Percentiles rank a stretch among this genome's conserved stretches.
Evolutionary conservation across 2,888 invertebrate species (phyloP).

Genomic region (Julus scanicus): DNA sequence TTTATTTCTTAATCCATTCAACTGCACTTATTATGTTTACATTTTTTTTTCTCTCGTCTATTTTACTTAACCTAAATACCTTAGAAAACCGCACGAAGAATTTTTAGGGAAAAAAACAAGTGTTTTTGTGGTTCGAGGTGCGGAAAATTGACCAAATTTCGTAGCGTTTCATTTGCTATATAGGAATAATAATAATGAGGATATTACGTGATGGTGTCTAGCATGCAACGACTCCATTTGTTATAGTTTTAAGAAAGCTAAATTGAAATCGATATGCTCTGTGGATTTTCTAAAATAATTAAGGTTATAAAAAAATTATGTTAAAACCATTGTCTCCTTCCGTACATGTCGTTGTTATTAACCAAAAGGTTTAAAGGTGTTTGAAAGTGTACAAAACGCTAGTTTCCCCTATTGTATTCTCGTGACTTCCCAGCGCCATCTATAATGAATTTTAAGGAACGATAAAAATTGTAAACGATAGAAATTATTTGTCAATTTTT

Average conservation of each 20-base stretch:
- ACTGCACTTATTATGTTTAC: neutral
- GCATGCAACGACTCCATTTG: too few species aligned
- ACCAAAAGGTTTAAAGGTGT: too few species aligned
- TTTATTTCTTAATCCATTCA: neutral
- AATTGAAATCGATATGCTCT: neutral
- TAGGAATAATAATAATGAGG: too few species aligned
- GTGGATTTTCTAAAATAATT: neutral
- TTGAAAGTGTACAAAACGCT: too few species aligned
- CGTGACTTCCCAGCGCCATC: too few species aligned
- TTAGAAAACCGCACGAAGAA: neutral
- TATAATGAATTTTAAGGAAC: too few species aligned
- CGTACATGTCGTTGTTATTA: too few species aligned
- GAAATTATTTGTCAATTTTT: too few species aligned
- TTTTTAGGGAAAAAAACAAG: neutral
- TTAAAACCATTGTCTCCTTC: neutral
- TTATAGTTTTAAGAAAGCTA: too few species aligned
- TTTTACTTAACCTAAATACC: conserved; percentile 39
- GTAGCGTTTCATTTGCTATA: neutral
- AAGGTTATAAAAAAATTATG: neutral
- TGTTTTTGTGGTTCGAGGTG: conserved; percentile 1
- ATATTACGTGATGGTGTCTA: too few species aligned
- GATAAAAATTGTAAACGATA: too few species aligned
- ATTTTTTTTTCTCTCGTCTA: neutral
- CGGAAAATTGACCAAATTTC: neutral
- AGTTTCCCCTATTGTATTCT: too few species aligned